phyloP scores from a whole-genome alignment of 2,113 vertebrate genomes.

The Vulpes lagopus region DNA sequence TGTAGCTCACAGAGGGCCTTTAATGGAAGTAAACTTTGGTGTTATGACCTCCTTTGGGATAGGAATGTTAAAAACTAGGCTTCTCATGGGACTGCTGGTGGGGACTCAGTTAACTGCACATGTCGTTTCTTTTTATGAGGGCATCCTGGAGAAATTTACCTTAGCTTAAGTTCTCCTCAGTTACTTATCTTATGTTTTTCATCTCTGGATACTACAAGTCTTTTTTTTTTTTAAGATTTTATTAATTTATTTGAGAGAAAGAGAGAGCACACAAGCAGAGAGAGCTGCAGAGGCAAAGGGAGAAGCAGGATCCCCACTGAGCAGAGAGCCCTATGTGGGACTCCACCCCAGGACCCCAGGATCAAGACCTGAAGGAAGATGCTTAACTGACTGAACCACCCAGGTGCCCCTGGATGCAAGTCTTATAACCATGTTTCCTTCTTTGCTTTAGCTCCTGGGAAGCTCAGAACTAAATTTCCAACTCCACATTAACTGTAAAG shows the following conservation, averaged over 20 bases:
- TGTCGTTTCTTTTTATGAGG: not conserved
- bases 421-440: not conserved
- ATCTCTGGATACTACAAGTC: not conserved
- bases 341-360: too few species aligned
- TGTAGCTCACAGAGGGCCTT: accelerated
- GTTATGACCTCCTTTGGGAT: not conserved
- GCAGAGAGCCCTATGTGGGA: too few species aligned
- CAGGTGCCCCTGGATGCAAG: too few species aligned
- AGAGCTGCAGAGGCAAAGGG: too few species aligned
- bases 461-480: not conserved
- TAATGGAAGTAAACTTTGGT: accelerated
- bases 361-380: too few species aligned
- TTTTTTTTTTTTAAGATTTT: not conserved
- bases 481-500: accelerated
- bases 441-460: not conserved
- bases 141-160: not conserved
- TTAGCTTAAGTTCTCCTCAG: not conserved
- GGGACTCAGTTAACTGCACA: accelerated
- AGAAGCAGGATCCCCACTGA: too few species aligned
- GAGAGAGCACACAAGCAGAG: too few species aligned
- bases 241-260: too few species aligned
- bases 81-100: accelerated
- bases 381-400: too few species aligned
- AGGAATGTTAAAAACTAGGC: accelerated
- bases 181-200: not conserved